Evolutionary conservation across 2,797 vertebrate genomes (phyloP), one percentile per base, ranked within the genome.

Genomic region (Malurus splendens): DNA sequence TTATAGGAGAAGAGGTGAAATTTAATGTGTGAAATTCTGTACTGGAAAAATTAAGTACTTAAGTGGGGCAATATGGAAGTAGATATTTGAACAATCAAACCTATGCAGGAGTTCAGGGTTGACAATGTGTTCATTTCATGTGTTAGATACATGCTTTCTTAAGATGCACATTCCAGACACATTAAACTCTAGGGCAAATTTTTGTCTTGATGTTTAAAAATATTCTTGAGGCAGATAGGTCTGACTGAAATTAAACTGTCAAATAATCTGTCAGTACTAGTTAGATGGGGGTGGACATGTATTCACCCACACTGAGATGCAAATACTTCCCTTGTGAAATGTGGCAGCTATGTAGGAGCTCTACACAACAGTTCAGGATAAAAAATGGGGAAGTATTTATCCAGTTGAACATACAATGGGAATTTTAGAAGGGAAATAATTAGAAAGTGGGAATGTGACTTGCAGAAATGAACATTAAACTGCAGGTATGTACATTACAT

Each of bases 241-340:
- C 64, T 89, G 44, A 70, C 65, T 92, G 88, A 93, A 95, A 92
- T 93, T 84, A 92, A 92, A 84, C 89, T 90, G 90, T 93, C 89
- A 93, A 85, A 90, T 92, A 81, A 75, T 71, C 83, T 91, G 90
- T 93, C 90, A 86, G 66, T 86, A 20, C 51, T 81, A 30, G 55
- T 36, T 91, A 75, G 33, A 57, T 88, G 93, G 89, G 76, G 87
- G 87, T 92, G 88, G 92, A 93, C 86, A 19, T 85, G 44, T 81
- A 70, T 87, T 90, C 94, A 90, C 85, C 92, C 91, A 93, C 88
- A 75, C 51, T 47, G 71, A 83, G 57, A 76, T 92, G 67, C 60
- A 81, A 51, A 90, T 93, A 42, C 28, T 80, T 93, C 73, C 74
- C 79, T 73, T 90, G 56, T 66, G 73, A 87, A 94, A 77, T 61